Percentiles rank a stretch among this genome's conserved stretches.
phyloP scores from a whole-genome alignment of 2,797 vertebrate genomes.

The Setipinna tenuifilis region DNA sequence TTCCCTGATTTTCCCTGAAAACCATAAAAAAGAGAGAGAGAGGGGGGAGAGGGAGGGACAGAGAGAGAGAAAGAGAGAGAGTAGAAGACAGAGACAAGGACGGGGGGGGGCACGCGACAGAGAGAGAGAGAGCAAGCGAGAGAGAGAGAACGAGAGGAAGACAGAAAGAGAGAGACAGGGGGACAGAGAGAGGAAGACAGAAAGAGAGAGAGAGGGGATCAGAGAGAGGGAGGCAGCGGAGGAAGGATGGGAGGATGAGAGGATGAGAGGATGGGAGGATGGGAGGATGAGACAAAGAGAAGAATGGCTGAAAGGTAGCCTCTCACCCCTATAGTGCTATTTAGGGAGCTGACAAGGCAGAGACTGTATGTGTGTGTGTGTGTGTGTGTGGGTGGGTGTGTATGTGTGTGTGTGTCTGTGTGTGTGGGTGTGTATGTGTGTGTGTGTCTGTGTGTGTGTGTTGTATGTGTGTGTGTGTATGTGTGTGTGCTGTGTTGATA shows the following conservation, averaged over 20 bases:
- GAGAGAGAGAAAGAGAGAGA: no score
- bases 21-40: no score
- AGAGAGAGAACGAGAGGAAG: no score
- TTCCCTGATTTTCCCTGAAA: neutral
- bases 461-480: neutral
- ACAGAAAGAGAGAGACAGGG: no score
- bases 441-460: neutral
- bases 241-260: neutral
- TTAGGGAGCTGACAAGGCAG: neutral
- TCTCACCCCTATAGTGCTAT: neutral
- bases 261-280: neutral
- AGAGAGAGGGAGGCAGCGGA: neutral
- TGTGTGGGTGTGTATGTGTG: neutral
- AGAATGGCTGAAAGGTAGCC: neutral
- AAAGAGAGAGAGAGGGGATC: neutral
- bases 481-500: neutral
- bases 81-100: no score
- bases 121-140: neutral
- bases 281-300: neutral
- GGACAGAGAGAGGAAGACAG: no score
- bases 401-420: neutral
- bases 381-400: constrained; percentile 13
- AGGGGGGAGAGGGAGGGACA: no score
- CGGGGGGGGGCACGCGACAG: no score
- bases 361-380: neutral